Evolutionary conservation across 2,797 vertebrate species (phyloP), one percentile per base, ranked within the genome.

Genomic region (Parauchenoglanis ngamensis): DNA sequence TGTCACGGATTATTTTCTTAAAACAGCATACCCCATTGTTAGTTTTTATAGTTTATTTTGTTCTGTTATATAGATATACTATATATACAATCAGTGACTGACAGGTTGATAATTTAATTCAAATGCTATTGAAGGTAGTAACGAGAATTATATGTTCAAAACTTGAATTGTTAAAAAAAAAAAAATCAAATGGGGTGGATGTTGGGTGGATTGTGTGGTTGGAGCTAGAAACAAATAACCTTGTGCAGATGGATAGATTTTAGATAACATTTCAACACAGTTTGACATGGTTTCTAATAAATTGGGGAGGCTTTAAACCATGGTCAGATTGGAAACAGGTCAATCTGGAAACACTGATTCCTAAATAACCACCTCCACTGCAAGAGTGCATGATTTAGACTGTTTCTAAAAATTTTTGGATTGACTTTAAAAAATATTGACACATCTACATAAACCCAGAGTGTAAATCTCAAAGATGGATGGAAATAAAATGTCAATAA

Each of bases 391-490:
- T 77, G 12, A 13, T 77, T 77, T 54, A 77, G 46, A 77, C 25
- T 10, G 49, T 54, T 28, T 40, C n/a, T 49, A 49, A 19, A 44
- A 17, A 8, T 56, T 52, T 56, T 17, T 59, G 76, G 28, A 31
- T 35, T 40, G 77, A 40, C 54, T 40, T 79, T 19, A 79, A 59
- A 40, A 31, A 40, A 79, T 35, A 35, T n/a, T 35, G 28, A 56
- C 31, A 57, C 28, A 40, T 23, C 54, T 23, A 57, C 28, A 78
- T 78, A 79, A 59, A 40, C 54, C 54, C 56, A 23, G 56, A 25
- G 31, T 59, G 56, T 80, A 80, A 80, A 80, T 79, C 77, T 79
- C 19, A 57, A 25, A 79, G 77, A 79, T 44, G 56, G 21, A 80
- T 80, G 56, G 56, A 80, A 59, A 59, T 25, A 61, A 28, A 80